Evolutionary conservation across 2,888 invertebrate species (phyloP), one percentile per base, ranked within the genome.

Genomic region (Amblyjoppa fuscipennis): DNA sequence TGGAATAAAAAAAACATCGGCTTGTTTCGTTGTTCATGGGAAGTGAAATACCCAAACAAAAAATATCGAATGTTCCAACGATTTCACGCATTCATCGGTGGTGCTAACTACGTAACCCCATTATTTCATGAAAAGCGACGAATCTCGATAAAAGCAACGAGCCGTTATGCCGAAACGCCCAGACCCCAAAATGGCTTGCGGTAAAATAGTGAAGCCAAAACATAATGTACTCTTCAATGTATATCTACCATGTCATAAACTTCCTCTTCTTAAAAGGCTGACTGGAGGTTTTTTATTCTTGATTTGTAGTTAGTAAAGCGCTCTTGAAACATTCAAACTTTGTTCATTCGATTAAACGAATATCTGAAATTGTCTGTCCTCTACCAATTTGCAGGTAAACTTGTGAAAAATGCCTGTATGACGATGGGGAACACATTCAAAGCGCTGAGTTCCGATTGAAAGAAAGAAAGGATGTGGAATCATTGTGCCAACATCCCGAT

Each of bases 321-420:
- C 34, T 5, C 13, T 64, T 34, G 6, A 64, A 13, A 34, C 31
- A 34, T 6, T 34, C 16, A 64, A n/a, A 34, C n/a, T 31, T 64
- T 34, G 3, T 64, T 64, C 9, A 31, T 64, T 16, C 9, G 20
- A 34, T 49, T 20, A 51, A 66, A 51, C 28, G 49, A 80, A 61
- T 70, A 28, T 81, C 70, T 84, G 73, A 78, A 79, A 64, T 59
- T 20, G 9, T 71, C 66, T 79, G 75, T 85, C 71, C 85, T 85
- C 79, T 82, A 31, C 78, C 70, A 73, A 85, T 85, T 85, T 82
- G 75, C 85, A 82, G 82, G 85, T 61, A 79, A 70, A 66, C 70
- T 82, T 66, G 64, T 49, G 75, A 66, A 68, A 81, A 81, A 79
- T 59, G 45, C 61, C 78, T 31, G 59, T 79, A 64, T 68, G 73